A percentile compares a stretch with the other conserved stretches of the same genome.
Evolutionary conservation across 2,113 vertebrate genomes (phyloP).

Genomic region (Cinclus cinclus): DNA sequence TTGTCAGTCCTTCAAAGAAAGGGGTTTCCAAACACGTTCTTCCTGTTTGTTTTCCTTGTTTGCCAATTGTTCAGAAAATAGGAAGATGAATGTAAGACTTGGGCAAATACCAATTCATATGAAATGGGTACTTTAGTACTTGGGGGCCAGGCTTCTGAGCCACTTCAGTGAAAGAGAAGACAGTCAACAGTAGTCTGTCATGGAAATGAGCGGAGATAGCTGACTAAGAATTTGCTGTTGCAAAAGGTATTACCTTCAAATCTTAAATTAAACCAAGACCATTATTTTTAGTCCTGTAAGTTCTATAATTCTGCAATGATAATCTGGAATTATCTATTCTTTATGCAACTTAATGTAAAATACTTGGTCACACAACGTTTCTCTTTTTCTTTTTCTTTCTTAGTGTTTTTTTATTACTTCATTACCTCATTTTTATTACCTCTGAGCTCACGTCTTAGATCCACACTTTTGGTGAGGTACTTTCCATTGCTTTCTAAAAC

Average conservation of each 20-base stretch:
- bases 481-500: neutral
- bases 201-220: neutral
- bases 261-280: neutral
- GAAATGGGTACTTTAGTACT: neutral
- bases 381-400: neutral
- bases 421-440: neutral
- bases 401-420: neutral
- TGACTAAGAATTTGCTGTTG: neutral
- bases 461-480: neutral
- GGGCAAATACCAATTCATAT: neutral
- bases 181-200: neutral
- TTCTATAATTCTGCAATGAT: neutral
- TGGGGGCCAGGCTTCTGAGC: neutral
- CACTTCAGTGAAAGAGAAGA: neutral
- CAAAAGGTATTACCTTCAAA: neutral
- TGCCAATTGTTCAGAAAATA: neutral
- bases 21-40: conserved; percentile 38
- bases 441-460: neutral
- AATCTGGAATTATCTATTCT: neutral
- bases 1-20: conserved; percentile 45
- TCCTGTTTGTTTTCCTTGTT: conserved; percentile 55
- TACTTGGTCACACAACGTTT: neutral
- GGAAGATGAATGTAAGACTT: neutral
- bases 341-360: neutral
- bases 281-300: neutral